Conservation (phyloP, 2,888 invertebrate genomes). For the Limnephilus rhombicus region DNA sequence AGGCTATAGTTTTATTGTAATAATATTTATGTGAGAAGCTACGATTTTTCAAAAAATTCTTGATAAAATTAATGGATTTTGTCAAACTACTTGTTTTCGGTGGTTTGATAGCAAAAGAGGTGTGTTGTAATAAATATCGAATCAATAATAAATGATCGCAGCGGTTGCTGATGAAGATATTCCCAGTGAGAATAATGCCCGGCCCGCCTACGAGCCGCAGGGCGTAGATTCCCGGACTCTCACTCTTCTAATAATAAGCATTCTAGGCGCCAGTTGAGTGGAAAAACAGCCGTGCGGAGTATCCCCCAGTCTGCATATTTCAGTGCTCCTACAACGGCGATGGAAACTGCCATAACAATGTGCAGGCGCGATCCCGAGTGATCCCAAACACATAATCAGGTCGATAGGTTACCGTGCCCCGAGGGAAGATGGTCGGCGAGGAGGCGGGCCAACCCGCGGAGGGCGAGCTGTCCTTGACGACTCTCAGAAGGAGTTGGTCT, state of each 20-base stretch:
- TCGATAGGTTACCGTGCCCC: neutral
- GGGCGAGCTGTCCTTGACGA: constrained; percentile 65
- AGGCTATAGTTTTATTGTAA: too few species aligned
- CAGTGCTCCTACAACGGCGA: constrained; percentile 40
- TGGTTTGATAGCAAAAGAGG: too few species aligned
- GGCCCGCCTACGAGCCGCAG: constrained; percentile 2
- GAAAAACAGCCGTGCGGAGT: constrained; percentile 21
- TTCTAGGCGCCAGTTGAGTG: constrained; percentile 10
- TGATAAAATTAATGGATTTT: too few species aligned
- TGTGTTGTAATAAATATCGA: too few species aligned
- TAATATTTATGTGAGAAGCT: too few species aligned
- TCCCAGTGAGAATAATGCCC: neutral
- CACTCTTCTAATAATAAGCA: constrained; percentile 35
- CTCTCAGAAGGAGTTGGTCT: constrained; percentile 69
- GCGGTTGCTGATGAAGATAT: too few species aligned
- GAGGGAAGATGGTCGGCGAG: neutral
- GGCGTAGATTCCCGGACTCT: constrained; percentile 36
- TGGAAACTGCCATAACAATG: constrained; percentile 32
- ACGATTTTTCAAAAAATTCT: too few species aligned
- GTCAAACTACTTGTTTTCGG: too few species aligned
- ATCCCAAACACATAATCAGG: neutral
- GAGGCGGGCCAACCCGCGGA: neutral
- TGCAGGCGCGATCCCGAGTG: constrained; percentile 30
- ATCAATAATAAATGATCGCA: neutral
- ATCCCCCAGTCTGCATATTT: constrained; percentile 24